A percentile compares a stretch with the other conserved stretches of the same genome.
Evolutionary conservation across 2,888 invertebrate genomes (phyloP).

Genomic region (Anaspis maculata): DNA sequence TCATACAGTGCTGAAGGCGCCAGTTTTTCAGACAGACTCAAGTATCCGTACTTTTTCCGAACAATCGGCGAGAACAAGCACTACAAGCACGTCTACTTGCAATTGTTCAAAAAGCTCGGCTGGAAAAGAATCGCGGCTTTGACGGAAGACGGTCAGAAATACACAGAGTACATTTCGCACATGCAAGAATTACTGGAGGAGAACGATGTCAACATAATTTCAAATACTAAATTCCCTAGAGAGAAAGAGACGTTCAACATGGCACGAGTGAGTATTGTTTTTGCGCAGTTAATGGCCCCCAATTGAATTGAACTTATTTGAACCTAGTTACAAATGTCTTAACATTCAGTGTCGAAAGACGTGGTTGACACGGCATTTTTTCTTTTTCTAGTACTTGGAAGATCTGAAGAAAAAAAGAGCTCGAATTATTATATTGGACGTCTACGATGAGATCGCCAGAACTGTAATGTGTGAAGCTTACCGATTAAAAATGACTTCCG

Average conservation of each 20-base stretch:
- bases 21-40: constrained; percentile 57
- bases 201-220: constrained; percentile 55
- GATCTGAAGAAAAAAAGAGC: constrained; percentile 58
- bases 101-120: constrained; percentile 49
- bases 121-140: constrained; percentile 70
- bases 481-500: constrained; percentile 58
- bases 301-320: not conserved
- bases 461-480: constrained; percentile 77
- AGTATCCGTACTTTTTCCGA: constrained; percentile 71
- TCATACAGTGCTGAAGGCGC: constrained; percentile 75
- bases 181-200: constrained; percentile 58
- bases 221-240: constrained; percentile 61
- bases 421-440: constrained; percentile 72
- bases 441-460: constrained; percentile 63
- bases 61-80: constrained; percentile 72
- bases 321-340: not conserved
- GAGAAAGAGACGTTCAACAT: constrained; percentile 48
- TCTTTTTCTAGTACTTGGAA: constrained; percentile 48
- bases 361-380: not conserved
- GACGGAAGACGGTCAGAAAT: constrained; percentile 72
- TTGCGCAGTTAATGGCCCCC: not conserved
- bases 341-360: too few relatives aligned
- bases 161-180: constrained; percentile 65
- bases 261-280: constrained; percentile 46
- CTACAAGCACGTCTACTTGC: constrained; percentile 58